Conservation (phyloP, 2,113 vertebrate genomes). For the Leuciscus idus region DNA sequence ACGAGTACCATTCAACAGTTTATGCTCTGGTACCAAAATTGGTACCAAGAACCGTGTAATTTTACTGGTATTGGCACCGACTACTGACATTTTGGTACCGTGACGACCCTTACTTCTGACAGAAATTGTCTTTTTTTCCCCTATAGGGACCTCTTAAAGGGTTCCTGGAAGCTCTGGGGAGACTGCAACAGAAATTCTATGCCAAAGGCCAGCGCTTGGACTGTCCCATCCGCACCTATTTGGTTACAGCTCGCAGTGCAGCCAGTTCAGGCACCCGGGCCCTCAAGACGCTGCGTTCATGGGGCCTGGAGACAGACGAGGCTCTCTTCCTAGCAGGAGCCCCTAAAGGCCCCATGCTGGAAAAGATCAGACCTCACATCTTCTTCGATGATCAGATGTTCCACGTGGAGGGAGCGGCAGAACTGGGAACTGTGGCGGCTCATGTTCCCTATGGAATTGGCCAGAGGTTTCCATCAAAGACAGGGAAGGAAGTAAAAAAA, state of each 20-base stretch:
- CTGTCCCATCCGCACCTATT: conserved; percentile 93
- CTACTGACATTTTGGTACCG: too few relatives aligned
- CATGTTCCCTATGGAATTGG: conserved; percentile 90
- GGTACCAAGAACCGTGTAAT: too few relatives aligned
- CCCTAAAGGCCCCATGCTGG: conserved; percentile 91
- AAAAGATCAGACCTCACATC: conserved; percentile 93
- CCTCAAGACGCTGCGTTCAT: conserved; percentile 90
- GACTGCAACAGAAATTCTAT: conserved; percentile 94
- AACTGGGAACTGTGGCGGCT: conserved; percentile 88
- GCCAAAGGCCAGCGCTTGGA: conserved; percentile 88
- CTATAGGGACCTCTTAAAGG: conserved; percentile 90
- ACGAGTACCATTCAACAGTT: too few relatives aligned
- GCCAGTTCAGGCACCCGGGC: conserved; percentile 92
- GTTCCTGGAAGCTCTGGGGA: conserved; percentile 91
- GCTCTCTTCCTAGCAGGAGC: conserved; percentile 92
- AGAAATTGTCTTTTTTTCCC: background rate
- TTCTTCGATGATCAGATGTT: conserved; percentile 98
- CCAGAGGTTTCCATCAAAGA: conserved; percentile 73
- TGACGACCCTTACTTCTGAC: background rate
- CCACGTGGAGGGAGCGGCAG: conserved; percentile 90
- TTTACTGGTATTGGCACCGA: too few relatives aligned
- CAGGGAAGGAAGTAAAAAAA: conserved; percentile 52
- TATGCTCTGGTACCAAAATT: too few relatives aligned
- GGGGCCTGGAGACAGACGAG: conserved; percentile 94
- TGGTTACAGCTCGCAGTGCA: conserved; percentile 91